Conservation (phyloP, 2,797 vertebrate species). For the Labroides dimidiatus region DNA sequence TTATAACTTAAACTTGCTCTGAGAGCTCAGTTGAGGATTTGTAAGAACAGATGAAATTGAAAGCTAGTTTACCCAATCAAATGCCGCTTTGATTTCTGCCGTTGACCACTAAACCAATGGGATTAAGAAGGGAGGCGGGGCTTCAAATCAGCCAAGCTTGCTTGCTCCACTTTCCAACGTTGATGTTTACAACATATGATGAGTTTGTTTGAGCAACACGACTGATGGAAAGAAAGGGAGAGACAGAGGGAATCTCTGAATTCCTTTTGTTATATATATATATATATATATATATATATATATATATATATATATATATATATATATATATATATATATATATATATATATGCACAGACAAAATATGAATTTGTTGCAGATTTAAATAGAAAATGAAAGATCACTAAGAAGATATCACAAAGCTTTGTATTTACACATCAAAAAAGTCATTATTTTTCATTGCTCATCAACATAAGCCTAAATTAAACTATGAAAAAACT, state of each 20-base stretch:
- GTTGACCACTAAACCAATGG: conserved; percentile 45
- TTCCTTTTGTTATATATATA: too few species aligned
- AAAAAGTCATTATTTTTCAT: too few species aligned
- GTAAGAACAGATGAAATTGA: conserved; percentile 30
- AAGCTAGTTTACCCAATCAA: conserved; percentile 46
- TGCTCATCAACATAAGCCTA: too few species aligned
- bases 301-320: too few species aligned
- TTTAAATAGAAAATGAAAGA: too few species aligned
- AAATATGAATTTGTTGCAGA: too few species aligned
- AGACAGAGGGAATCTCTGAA: background rate
- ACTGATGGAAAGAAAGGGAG: conserved; percentile 22
- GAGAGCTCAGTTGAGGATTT: conserved; percentile 49
- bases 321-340: too few species aligned
- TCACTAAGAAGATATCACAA: too few species aligned
- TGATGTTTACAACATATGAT: conserved; percentile 61
- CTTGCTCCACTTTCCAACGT: conserved; percentile 64
- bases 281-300: too few species aligned
- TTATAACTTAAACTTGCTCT: conserved; percentile 53
- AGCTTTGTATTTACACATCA: too few species aligned
- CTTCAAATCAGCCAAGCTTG: conserved; percentile 66
- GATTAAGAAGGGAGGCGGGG: conserved; percentile 55
- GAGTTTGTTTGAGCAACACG: conserved; percentile 68
- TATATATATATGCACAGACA: too few species aligned
- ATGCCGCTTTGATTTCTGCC: fast-evolving
- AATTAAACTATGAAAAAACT: too few species aligned